Evolutionary conservation across 37 sponge, comb jelly and placozoan genomes (phyloP).

Genomic region (Crambe crambe): DNA sequence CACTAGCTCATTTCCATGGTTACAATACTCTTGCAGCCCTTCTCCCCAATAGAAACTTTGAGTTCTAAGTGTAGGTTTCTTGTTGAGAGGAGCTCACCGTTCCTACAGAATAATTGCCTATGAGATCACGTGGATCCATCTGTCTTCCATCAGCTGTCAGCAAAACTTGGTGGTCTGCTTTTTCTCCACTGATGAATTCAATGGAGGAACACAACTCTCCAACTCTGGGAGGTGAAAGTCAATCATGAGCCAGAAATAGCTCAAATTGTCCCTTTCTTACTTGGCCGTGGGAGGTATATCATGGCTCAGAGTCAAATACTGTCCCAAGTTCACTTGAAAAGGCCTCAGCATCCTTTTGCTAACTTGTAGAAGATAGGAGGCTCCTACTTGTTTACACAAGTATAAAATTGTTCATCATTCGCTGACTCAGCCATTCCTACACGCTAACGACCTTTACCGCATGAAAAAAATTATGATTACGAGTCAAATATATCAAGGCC

Average conservation of each 20-base stretch:
- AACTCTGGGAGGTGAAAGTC: constrained; percentile 9
- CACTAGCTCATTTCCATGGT: no score
- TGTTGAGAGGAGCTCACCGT: no score
- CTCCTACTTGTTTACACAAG: no score
- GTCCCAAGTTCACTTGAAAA: constrained; percentile 50
- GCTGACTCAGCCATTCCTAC: no score
- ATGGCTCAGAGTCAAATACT: constrained; percentile 2
- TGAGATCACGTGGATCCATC: constrained; percentile 37
- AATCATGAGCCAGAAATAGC: neutral
- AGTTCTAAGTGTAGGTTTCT: no score
- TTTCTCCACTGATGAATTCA: constrained; percentile 10
- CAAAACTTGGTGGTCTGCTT: constrained; percentile 18
- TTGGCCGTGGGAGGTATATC: constrained; percentile 30
- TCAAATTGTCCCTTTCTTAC: neutral
- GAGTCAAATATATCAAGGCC: neutral
- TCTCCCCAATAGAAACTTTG: no score
- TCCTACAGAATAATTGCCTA: constrained; percentile 45
- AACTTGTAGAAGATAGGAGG: no score
- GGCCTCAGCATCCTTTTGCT: constrained; percentile 20
- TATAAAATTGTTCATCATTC: no score
- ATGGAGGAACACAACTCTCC: constrained; percentile 36
- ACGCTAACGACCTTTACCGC: neutral
- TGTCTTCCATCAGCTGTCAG: constrained; percentile 46
- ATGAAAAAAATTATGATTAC: neutral
- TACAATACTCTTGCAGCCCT: no score